Evolutionary conservation across 2,888 invertebrate species (phyloP).

Genomic region (Malacosoma neustria): DNA sequence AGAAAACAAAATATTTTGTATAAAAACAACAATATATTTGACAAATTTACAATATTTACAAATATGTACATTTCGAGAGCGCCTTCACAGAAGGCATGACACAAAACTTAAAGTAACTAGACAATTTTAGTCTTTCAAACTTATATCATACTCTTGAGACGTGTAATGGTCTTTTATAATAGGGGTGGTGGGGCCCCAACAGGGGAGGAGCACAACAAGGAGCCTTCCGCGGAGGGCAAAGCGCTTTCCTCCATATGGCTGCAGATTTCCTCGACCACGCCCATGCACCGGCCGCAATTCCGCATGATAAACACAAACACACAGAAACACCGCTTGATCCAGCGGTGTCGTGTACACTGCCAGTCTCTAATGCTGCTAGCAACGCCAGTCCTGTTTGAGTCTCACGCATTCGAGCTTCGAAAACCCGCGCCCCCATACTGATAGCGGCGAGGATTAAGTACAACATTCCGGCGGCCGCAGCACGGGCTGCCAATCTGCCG

Average conservation of each 20-base stretch:
- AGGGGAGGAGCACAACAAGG: constrained; percentile 51
- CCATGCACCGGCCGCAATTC: constrained; percentile 80
- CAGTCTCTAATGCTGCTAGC: constrained; percentile 64
- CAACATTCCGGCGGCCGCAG: constrained; percentile 85
- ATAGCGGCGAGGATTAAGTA: constrained; percentile 84
- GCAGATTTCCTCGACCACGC: constrained; percentile 75
- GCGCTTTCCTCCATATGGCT: constrained; percentile 76
- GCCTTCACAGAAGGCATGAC: constrained; percentile 68
- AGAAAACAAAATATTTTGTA: constrained; percentile 26
- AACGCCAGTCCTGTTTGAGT: constrained; percentile 54
- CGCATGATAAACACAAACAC: constrained; percentile 77
- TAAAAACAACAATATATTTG: constrained; percentile 63
- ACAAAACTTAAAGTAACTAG: constrained; percentile 13
- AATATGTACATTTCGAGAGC: constrained; percentile 48
- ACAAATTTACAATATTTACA: constrained; percentile 62
- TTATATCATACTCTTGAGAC: constrained; percentile 56
- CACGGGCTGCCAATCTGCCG: constrained; percentile 82
- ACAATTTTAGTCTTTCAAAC: constrained; percentile 14
- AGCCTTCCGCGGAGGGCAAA: constrained; percentile 62
- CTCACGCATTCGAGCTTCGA: constrained; percentile 73
- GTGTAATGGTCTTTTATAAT: constrained; percentile 58
- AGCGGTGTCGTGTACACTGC: constrained; percentile 26
- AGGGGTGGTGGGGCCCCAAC: constrained; percentile 45
- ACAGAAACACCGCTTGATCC: constrained; percentile 66
- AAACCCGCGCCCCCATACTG: constrained; percentile 81